Conservation (phyloP, 2,113 vertebrate species). For the Nesogale talazaci region DNA sequence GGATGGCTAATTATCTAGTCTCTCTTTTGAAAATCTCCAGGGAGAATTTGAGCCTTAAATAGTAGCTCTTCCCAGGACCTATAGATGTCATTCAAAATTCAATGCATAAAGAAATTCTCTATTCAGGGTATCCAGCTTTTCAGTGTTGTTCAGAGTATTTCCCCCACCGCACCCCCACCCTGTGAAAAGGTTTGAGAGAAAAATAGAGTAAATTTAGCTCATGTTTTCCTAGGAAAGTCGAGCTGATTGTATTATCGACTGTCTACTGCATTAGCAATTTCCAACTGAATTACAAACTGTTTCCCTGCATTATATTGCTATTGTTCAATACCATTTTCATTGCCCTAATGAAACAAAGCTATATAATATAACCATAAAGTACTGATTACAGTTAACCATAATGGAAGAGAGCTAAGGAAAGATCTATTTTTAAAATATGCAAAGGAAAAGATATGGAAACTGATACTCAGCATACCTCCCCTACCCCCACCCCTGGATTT, state of each 20-base stretch:
- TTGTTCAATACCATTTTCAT: conserved; percentile 77
- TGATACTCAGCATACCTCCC: not conserved
- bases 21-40: conserved; percentile 42
- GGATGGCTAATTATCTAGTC: conserved; percentile 61
- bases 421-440: conserved; percentile 69
- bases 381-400: conserved; percentile 73
- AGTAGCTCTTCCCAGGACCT: conserved; percentile 52
- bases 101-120: conserved; percentile 43
- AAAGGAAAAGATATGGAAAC: conserved; percentile 64
- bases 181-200: conserved; percentile 35
- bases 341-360: conserved; percentile 77
- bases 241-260: conserved; percentile 70
- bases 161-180: not conserved
- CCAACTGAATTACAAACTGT: conserved; percentile 76
- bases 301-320: conserved; percentile 68
- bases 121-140: not conserved
- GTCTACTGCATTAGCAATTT: conserved; percentile 71
- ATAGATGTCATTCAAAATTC: conserved; percentile 48
- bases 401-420: conserved; percentile 62
- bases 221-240: conserved; percentile 66
- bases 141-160: not conserved
- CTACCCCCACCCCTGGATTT: not conserved
- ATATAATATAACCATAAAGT: conserved; percentile 72
- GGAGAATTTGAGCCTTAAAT: conserved; percentile 57
- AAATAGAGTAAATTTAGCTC: conserved; percentile 58